A percentile compares a stretch with the other conserved stretches of the same genome.
Conservation (phyloP, 1,140 invertebrate genomes). For the Brachionus rotundiformis region DNA sequence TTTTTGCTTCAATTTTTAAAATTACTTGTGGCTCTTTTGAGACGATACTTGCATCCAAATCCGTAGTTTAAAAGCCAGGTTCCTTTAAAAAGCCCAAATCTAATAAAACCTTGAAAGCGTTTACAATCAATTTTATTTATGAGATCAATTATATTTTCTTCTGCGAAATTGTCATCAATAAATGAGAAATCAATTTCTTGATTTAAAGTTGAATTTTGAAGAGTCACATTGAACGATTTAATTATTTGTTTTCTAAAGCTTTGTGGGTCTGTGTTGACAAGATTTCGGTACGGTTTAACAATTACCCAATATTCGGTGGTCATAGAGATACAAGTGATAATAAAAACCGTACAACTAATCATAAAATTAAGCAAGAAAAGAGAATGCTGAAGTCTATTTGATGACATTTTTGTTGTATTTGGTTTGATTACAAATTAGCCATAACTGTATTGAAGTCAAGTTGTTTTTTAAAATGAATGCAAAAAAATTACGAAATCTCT, state of each 20-base stretch:
- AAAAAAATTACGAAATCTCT: neutral
- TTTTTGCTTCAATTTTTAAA: no score
- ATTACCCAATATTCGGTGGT: constrained; percentile 24
- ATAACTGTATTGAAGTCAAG: neutral
- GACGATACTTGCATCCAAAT: constrained; percentile 20
- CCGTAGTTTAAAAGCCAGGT: constrained; percentile 19
- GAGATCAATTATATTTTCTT: constrained; percentile 15
- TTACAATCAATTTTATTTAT: neutral
- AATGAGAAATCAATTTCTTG: constrained; percentile 13
- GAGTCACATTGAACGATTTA: neutral
- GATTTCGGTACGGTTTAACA: neutral
- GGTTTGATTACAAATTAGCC: neutral
- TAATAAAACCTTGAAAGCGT: constrained; percentile 8
- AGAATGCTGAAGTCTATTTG: neutral
- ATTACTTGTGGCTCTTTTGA: constrained; percentile 6
- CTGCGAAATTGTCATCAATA: neutral
- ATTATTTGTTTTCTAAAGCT: neutral
- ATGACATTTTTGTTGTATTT: neutral
- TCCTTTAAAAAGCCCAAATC: constrained; percentile 35
- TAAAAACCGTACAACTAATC: neutral
- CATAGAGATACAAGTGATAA: neutral
- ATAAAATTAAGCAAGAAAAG: constrained; percentile 6
- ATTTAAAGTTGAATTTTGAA: neutral
- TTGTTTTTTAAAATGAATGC: neutral
- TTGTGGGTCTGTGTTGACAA: neutral